Conservation (phyloP, 2,113 vertebrate species). For the Glaucidium brasilianum region DNA sequence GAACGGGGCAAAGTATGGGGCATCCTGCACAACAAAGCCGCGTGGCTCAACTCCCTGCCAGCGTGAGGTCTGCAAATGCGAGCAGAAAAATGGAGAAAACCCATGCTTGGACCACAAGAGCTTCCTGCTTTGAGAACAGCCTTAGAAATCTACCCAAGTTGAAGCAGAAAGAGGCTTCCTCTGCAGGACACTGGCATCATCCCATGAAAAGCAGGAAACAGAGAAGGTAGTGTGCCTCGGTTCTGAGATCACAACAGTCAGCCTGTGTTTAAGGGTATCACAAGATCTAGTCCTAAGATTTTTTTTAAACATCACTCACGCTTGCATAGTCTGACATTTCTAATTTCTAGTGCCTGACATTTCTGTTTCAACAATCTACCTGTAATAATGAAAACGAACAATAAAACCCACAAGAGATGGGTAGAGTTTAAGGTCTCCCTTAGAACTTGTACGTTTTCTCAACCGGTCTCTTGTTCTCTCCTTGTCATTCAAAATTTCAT, state of each 20-base stretch:
- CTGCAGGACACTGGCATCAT: neutral
- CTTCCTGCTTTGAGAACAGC: neutral
- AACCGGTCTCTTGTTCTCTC: neutral
- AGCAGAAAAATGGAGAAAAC: neutral
- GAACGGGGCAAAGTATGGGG: neutral
- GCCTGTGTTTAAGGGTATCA: neutral
- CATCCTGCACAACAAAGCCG: neutral
- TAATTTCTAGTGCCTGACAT: neutral
- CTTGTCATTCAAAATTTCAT: neutral
- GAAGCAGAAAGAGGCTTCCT: neutral
- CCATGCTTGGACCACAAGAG: neutral
- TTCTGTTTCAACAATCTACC: neutral
- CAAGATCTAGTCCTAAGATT: neutral
- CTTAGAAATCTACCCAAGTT: neutral
- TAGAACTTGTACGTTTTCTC: neutral
- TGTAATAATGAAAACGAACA: neutral
- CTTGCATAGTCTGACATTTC: neutral
- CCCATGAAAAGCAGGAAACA: neutral
- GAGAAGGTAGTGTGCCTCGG: neutral
- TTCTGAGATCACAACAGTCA: neutral
- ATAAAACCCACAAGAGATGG: neutral
- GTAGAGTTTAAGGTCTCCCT: neutral
- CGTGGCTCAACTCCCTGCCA: neutral
- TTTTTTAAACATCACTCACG: neutral
- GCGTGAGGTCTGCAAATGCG: neutral